Evolutionary conservation across 2,888 invertebrate species (phyloP).

Genomic region (Mimachlamys varia): DNA sequence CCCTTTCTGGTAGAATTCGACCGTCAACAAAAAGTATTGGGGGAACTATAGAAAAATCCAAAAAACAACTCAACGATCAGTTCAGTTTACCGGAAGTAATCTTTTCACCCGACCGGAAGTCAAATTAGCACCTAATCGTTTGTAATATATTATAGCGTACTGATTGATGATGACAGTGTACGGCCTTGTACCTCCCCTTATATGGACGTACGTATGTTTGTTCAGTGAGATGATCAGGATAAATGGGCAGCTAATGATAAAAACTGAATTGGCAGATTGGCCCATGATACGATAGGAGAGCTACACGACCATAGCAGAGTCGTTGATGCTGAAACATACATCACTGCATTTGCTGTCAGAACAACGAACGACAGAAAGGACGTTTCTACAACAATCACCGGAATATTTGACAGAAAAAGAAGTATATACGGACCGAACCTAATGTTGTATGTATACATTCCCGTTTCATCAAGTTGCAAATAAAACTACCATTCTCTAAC

Average conservation of each 20-base stretch:
- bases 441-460: too few relatives aligned
- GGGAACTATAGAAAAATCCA: too few relatives aligned
- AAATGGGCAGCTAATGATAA: not conserved
- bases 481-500: too few relatives aligned
- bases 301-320: not conserved
- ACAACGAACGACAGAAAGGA: too few relatives aligned
- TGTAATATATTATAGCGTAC: not conserved
- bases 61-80: not conserved
- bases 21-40: too few relatives aligned
- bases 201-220: not conserved
- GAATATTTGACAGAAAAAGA: too few relatives aligned
- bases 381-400: too few relatives aligned
- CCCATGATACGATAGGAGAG: not conserved
- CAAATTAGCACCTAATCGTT: not conserved
- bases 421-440: too few relatives aligned
- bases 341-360: too few relatives aligned
- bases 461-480: too few relatives aligned
- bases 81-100: not conserved
- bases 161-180: not conserved
- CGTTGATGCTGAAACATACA: not conserved
- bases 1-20: too few relatives aligned
- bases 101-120: not conserved
- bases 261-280: not conserved
- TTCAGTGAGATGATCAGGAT: not conserved
- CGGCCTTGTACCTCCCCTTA: not conserved